These are phyloP conservation scores for Orgyia antiqua DNA, from an alignment of 2,888 invertebrate species.

Conservation along the genomic window DNA sequence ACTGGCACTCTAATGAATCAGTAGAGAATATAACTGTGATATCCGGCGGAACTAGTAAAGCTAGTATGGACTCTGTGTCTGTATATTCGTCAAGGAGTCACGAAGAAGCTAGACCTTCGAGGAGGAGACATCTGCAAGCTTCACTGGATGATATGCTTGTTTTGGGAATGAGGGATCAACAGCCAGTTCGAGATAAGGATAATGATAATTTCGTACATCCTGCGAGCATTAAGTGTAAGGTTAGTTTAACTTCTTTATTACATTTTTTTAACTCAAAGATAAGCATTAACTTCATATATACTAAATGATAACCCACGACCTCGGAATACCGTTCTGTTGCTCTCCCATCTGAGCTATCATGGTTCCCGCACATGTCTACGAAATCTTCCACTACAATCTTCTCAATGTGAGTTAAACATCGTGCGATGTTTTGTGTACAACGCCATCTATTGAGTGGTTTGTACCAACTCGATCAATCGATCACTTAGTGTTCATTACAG, in stretches of 20 bases:
- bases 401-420: too few relatives aligned
- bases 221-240: constrained; percentile 61
- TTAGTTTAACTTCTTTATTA: constrained; percentile 17
- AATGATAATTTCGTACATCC: constrained; percentile 69
- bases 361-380: too few relatives aligned
- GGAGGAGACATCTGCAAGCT: constrained; percentile 57
- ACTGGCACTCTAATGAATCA: constrained; percentile 63
- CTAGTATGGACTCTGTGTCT: constrained; percentile 75
- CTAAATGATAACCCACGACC: too few relatives aligned
- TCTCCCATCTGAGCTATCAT: too few relatives aligned
- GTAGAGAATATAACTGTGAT: constrained; percentile 78
- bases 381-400: too few relatives aligned
- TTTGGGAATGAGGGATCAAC: constrained; percentile 49
- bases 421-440: too few relatives aligned
- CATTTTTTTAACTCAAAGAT: too few relatives aligned
- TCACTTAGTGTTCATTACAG: too few relatives aligned
- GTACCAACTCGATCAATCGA: too few relatives aligned
- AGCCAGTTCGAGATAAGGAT: constrained; percentile 40
- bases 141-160: constrained; percentile 80
- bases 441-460: too few relatives aligned
- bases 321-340: too few relatives aligned
- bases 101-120: constrained; percentile 60
- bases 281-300: too few relatives aligned
- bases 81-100: constrained; percentile 79
- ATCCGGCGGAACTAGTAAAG: constrained; percentile 50